Base-by-base conservation (phyloP, 37 sponge, comb jelly and placozoan species). In the Chondrosia reniformis region DNA sequence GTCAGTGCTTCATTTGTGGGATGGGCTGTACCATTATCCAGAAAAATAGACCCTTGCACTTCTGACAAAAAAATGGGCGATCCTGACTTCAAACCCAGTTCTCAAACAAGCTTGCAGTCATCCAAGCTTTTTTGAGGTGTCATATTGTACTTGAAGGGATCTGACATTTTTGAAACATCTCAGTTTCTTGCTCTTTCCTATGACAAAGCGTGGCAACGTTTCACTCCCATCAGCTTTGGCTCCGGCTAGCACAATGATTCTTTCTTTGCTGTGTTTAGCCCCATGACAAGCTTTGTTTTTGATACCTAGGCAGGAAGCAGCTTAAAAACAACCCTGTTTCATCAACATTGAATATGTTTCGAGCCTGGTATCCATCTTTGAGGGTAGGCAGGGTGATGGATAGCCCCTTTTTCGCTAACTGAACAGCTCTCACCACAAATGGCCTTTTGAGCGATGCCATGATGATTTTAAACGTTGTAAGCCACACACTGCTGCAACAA, bases 181-280 rank as follows among this genome's bases (percentile, higher is more conserved):
- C 37, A 61, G 78, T 57, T 77, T 77, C 78, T 77, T 77, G 78
- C 78, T 77, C 54, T 77, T 77, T 4, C 39, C 62, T 36, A 77
- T 77, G 41, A 77, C 56, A 22, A 77, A 37, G 36, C 54, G 78
- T 54, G 54, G 28, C 58, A 77, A 30, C 61, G n/a, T 75, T 28
- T 77, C 39, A 32, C 33, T 77, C 59, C 78, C 59, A 77, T 36
- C 39, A 31, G 56, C 28, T n/a, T 77, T 77, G 7, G 49, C 78
- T 34, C 78, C 54, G 9, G 31, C 13, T 25, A 54, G 58, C 10
- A 77, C 56, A 27, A 61, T 77, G 58, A 77, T n/a, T 55, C 78
- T 55, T 28, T 77, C 78, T 7, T 38, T 77, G 58, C 40, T 37
- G 36, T 77, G 54, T 55, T 55, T 55, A 12, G 15, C 54, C 78